phyloP scores from a whole-genome alignment of 2,797 vertebrate genomes.

The Acanthornis magna region DNA sequence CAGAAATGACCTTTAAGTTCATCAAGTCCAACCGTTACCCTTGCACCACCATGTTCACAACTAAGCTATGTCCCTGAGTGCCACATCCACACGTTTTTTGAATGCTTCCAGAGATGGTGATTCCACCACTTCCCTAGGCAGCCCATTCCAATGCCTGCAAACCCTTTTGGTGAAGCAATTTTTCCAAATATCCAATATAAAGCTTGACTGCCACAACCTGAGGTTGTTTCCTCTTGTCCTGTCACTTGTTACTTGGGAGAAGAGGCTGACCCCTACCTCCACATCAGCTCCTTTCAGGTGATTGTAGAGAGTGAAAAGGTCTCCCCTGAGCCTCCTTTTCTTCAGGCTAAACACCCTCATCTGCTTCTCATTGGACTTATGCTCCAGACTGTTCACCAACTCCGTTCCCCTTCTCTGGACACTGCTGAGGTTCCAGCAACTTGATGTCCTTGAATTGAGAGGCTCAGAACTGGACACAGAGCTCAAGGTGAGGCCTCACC shows the following conservation, averaged over 20 bases:
- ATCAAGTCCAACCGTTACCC: not conserved
- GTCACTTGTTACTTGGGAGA: not conserved
- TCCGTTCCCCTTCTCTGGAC: not conserved
- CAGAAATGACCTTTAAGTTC: not conserved
- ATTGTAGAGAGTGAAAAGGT: not conserved
- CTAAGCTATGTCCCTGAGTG: not conserved
- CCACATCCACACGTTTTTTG: not conserved
- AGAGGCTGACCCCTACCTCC: not conserved
- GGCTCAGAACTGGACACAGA: not conserved
- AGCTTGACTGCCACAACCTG: not conserved
- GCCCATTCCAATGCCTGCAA: not conserved
- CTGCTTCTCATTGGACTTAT: accelerated
- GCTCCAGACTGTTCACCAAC: not conserved
- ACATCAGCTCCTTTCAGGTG: not conserved
- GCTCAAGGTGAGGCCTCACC: accelerated
- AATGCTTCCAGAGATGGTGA: not conserved
- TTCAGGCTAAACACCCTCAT: not conserved
- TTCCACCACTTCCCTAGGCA: not conserved
- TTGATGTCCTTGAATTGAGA: not conserved
- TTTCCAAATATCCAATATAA: not conserved
- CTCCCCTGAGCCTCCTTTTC: not conserved
- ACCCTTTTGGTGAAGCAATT: not conserved
- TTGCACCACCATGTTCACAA: not conserved
- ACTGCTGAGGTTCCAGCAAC: not conserved
- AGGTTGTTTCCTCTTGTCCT: not conserved